Conservation (phyloP, 2,113 vertebrate genomes). For the Pedetes capensis region DNA sequence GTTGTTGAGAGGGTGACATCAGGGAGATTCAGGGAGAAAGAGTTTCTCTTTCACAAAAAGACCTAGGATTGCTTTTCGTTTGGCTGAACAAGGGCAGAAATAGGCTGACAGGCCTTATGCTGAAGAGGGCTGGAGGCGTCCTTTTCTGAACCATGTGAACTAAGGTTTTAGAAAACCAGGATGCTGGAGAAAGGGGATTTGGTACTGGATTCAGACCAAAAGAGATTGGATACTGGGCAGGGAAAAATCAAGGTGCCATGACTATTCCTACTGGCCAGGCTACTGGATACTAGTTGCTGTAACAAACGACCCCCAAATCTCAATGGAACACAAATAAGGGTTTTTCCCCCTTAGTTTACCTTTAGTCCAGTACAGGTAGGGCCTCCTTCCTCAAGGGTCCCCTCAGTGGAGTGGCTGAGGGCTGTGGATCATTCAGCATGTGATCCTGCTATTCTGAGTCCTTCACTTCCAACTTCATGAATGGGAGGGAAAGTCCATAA, state of each 20-base stretch:
- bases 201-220: not conserved
- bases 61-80: not conserved
- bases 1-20: not conserved
- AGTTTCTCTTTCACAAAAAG: not conserved
- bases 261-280: not conserved
- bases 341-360: not conserved
- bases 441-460: not conserved
- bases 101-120: not conserved
- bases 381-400: not conserved
- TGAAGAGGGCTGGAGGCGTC: not conserved
- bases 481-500: not conserved
- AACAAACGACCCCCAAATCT: not conserved
- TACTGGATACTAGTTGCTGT: not conserved
- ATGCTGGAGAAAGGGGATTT: not conserved
- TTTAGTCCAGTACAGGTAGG: not conserved
- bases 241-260: not conserved
- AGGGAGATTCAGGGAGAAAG: not conserved
- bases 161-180: not conserved
- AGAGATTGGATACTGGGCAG: not conserved
- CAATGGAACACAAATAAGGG: not conserved
- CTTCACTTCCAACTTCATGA: not conserved
- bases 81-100: not conserved
- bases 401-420: not conserved
- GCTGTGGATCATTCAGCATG: rapidly evolving
- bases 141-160: not conserved